phyloP scores from a whole-genome alignment of 2,888 invertebrate genomes.

The Oxytorus armatus region DNA sequence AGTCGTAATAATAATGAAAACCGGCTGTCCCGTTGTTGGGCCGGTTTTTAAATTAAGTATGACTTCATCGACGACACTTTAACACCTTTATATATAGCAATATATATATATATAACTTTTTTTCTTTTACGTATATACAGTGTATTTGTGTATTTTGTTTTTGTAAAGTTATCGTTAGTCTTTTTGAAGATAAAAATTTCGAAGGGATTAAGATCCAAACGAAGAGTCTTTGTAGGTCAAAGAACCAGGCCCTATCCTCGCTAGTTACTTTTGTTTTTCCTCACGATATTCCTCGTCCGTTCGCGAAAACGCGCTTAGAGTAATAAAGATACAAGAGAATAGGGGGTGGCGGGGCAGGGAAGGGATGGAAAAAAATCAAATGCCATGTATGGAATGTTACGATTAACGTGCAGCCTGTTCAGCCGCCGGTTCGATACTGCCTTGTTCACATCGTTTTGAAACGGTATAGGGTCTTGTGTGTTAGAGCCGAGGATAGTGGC shows the following conservation, averaged over 20 bases:
- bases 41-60: conserved; percentile 36
- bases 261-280: not conserved
- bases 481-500: conserved; percentile 59
- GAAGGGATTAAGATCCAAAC: not conserved
- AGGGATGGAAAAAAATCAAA: conserved; percentile 68
- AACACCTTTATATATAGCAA: conserved; percentile 36
- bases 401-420: conserved; percentile 73
- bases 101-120: conserved; percentile 7
- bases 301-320: conserved; percentile 13
- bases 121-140: conserved; percentile 10
- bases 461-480: conserved; percentile 29
- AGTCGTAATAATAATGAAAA: too few species aligned
- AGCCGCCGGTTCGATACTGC: conserved; percentile 84
- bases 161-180: not conserved
- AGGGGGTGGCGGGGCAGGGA: not conserved
- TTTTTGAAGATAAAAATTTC: too few species aligned
- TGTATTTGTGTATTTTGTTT: conserved; percentile 2
- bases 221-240: not conserved
- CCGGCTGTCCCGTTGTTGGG: not conserved
- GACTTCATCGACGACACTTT: conserved; percentile 57
- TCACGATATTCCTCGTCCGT: not conserved
- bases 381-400: conserved; percentile 74
- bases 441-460: conserved; percentile 66
- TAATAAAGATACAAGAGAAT: not conserved
- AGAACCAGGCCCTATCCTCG: not conserved